Base-by-base conservation (phyloP, 1,140 invertebrate genomes). In the Drosophila varians region DNA sequence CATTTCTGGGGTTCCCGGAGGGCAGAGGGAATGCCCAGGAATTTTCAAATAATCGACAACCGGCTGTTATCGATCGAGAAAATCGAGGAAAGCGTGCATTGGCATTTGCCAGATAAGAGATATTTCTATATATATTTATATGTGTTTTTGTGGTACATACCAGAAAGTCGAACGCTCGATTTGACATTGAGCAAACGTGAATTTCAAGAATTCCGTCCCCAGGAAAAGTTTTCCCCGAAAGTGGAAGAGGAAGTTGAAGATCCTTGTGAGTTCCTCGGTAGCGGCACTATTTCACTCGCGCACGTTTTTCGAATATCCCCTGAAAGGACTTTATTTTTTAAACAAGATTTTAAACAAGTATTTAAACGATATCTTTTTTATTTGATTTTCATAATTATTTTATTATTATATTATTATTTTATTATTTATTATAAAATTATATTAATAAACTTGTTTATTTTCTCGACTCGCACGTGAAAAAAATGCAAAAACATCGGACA, bases 111-210 rank as follows among this genome's bases (percentile, higher is more conserved):
- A 43, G 57, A 65, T 66, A 66, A 66, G 49, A 71, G 42, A 14
- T 47, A 16, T 31, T 31, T 31, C 28, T 31, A 11, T 31, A 31
- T 31, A 31, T 31, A 31, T 31, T 31, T 14, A 16, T 47, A 23
- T 48, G 47, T 53, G 19, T 53, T n/a, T 23, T 42, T 61, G 48
- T 57, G 73, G 46, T 51, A 68, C 82, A 88, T 87, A 87, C 82
- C 82, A 88, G 56, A 54, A 77, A 74, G 66, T 87, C 74, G 70
- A 70, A 72, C 56, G 74, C 77, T 75, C 82, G 70, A 75, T 87
- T 87, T 87, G 82, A 87, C 82, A 87, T 87, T 87, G 82, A 87
- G 82, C 61, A 75, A 75, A 72, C 56, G 79, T 60, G 77, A 68
- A 79, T 73, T 75, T 53, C 58, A 64, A 7, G 57, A 82, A 83